Evolutionary conservation across 2,888 invertebrate species (phyloP).

Genomic region (Candidula unifasciata): DNA sequence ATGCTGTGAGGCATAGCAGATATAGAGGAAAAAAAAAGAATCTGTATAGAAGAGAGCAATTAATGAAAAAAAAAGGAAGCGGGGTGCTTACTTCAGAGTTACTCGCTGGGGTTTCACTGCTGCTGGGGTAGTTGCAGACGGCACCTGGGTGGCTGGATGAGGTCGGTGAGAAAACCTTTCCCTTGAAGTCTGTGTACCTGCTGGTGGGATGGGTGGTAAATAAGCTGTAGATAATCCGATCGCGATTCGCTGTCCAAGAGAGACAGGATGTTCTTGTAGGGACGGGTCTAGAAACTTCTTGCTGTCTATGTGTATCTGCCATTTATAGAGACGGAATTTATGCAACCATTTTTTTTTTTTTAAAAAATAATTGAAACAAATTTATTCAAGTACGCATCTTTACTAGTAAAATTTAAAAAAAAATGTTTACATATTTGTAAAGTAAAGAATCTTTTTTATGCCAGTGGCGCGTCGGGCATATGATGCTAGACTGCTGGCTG

Average conservation of each 20-base stretch:
- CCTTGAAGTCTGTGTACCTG: constrained; percentile 58
- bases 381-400: no score
- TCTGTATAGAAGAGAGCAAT: no score
- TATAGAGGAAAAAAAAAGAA: no score
- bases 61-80: background rate
- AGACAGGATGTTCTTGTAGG: constrained; percentile 56
- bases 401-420: no score
- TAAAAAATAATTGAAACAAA: no score
- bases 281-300: constrained; percentile 64
- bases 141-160: constrained; percentile 19
- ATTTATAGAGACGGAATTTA: background rate
- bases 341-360: background rate
- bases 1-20: no score
- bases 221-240: constrained; percentile 69
- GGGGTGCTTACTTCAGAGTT: constrained; percentile 62
- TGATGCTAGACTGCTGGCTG: no score
- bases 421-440: no score
- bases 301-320: constrained; percentile 70
- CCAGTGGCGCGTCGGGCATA: no score
- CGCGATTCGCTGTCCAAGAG: constrained; percentile 72
- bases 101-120: constrained; percentile 60
- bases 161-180: constrained; percentile 46
- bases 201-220: constrained; percentile 72
- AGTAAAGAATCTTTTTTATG: no score
- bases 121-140: constrained; percentile 39